Conservation (phyloP, 2,113 vertebrate species). For the Danionella cerebrum region DNA sequence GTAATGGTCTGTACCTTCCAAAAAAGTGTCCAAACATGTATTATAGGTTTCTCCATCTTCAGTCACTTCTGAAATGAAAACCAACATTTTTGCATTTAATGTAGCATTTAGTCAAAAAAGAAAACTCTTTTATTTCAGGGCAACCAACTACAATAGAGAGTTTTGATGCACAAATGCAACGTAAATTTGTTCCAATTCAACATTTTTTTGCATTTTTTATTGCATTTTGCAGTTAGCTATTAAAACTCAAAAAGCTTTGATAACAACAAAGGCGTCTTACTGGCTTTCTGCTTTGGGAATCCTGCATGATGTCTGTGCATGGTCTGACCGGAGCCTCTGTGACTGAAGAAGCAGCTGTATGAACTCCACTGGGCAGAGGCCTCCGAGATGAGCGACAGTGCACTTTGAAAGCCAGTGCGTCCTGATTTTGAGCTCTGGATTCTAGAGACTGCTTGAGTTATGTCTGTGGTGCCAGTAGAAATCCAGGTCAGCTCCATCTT, state of each 20-base stretch:
- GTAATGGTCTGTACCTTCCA: slow-evolving; percentile 14
- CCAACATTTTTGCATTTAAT: too few relatives aligned
- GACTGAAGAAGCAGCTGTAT: slow-evolving; percentile 57
- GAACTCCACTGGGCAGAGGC: slow-evolving; percentile 55
- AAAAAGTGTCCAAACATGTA: slow-evolving; percentile 25
- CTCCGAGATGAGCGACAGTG: slow-evolving; percentile 48
- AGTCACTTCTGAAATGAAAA: slow-evolving; percentile 32
- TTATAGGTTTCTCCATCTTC: slow-evolving; percentile 1
- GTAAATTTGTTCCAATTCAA: too few relatives aligned
- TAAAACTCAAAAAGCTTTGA: too few relatives aligned
- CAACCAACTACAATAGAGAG: too few relatives aligned
- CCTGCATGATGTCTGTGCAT: slow-evolving; percentile 23
- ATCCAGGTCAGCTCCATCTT: slow-evolving; percentile 59
- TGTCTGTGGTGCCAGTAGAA: slow-evolving; percentile 24
- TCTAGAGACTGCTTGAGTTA: slow-evolving; percentile 25
- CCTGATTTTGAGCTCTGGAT: slow-evolving; percentile 35
- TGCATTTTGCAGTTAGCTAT: too few relatives aligned
- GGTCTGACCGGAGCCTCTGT: slow-evolving; percentile 35
- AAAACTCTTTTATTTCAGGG: too few relatives aligned
- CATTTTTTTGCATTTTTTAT: too few relatives aligned
- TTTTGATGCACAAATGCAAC: too few relatives aligned
- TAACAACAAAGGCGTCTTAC: slow-evolving; percentile 9
- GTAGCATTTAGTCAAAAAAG: too few relatives aligned
- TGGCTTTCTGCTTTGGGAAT: slow-evolving; percentile 35
- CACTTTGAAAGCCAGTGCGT: slow-evolving; percentile 28